Percentiles rank a stretch among this genome's conserved stretches.
Conservation (phyloP, 2,888 invertebrate species). For the Carcina quercana region DNA sequence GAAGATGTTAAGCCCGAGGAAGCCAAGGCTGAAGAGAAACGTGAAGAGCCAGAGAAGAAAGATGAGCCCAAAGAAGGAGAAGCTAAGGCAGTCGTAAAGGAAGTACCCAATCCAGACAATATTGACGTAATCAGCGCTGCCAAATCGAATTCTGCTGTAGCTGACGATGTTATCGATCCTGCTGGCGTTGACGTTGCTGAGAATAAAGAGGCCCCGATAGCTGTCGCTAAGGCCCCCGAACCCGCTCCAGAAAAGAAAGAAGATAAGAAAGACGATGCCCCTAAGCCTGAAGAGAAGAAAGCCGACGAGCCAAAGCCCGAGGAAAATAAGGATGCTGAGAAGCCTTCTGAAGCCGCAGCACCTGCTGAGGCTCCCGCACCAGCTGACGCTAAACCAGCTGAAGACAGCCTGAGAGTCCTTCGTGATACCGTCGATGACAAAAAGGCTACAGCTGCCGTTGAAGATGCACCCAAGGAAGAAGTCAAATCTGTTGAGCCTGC, state of each 20-base stretch:
- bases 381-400: slow-evolving; percentile 15
- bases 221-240: slow-evolving; percentile 49
- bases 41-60: slow-evolving; percentile 15
- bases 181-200: slow-evolving; percentile 37
- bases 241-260: slow-evolving; percentile 19
- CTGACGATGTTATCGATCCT: slow-evolving; percentile 46
- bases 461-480: slow-evolving; percentile 10
- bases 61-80: slow-evolving; percentile 23
- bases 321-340: slow-evolving; percentile 23
- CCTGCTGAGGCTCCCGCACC: slow-evolving; percentile 15
- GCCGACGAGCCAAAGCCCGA: slow-evolving; percentile 16
- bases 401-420: slow-evolving; percentile 44
- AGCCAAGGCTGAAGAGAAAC: slow-evolving; percentile 26
- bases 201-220: slow-evolving; percentile 47
- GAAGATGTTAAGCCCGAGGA: slow-evolving; percentile 31
- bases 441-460: slow-evolving; percentile 26
- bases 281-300: slow-evolving; percentile 20
- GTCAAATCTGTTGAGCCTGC: slow-evolving; percentile 9
- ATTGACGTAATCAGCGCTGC: slow-evolving; percentile 48
- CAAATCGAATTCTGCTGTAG: slow-evolving; percentile 42
- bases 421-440: slow-evolving; percentile 54
- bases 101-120: slow-evolving; percentile 33
- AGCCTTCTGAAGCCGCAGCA: slow-evolving; percentile 7
- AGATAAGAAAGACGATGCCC: slow-evolving; percentile 10
- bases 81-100: slow-evolving; percentile 37